Evolutionary conservation across 2,113 vertebrate species (phyloP).

Genomic region (Limnothrissa miodon): DNA sequence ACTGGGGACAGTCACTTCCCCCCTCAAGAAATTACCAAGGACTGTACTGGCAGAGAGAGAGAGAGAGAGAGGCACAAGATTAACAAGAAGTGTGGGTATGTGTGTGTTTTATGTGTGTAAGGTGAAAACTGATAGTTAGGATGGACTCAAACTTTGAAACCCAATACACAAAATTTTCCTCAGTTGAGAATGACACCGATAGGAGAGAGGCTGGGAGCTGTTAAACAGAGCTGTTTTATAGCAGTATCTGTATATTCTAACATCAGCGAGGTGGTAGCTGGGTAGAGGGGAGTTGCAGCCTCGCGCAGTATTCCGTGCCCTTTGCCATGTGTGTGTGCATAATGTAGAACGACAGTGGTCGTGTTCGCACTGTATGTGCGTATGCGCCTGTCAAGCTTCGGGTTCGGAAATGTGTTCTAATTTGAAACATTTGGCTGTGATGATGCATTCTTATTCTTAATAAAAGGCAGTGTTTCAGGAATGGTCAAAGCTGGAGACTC

Average conservation of each 20-base stretch:
- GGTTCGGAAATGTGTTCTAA: neutral
- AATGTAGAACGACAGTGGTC: neutral
- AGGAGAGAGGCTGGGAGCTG: neutral
- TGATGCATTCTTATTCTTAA: conserved; percentile 55
- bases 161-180: conserved; percentile 83
- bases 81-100: conserved; percentile 56
- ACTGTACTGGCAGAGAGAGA: conserved; percentile 52
- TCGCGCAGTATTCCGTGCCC: conserved; percentile 30
- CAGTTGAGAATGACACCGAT: conserved; percentile 74
- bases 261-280: neutral
- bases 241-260: neutral
- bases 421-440: conserved; percentile 38
- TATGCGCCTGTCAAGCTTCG: neutral
- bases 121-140: conserved; percentile 69
- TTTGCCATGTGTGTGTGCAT: conserved; percentile 30
- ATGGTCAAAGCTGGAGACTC: conserved; percentile 50
- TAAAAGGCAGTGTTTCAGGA: conserved; percentile 56
- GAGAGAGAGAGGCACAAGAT: conserved; percentile 74
- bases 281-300: neutral
- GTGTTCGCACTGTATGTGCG: neutral
- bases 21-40: conserved; percentile 25
- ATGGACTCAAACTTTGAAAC: conserved; percentile 70
- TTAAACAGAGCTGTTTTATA: neutral
- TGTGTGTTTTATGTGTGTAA: conserved; percentile 44
- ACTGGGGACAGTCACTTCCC: neutral